Base-by-base conservation (phyloP, 2,888 invertebrate species). In the Sinopyrophorus schimmeli region DNA sequence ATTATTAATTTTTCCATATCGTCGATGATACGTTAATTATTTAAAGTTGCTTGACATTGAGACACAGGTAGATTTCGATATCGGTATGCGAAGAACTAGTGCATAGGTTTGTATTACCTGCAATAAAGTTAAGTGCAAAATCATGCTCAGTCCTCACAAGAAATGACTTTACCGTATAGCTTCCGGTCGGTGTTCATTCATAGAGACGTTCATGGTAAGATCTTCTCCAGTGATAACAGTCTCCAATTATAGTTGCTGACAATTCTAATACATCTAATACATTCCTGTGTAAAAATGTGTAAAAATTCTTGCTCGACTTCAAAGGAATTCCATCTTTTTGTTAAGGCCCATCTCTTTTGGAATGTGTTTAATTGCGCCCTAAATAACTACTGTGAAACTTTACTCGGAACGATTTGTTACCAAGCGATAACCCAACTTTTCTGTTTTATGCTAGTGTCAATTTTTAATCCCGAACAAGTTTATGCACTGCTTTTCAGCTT, bases 121-220 rank as follows among this genome's bases (percentile, higher is more conserved):
- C 64, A 70, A 71, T 70, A 70, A 69, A 70, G 52, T 69, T 71
- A 70, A 71, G 71, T 71, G 71, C 71, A 71, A 70, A 71, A 68
- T 70, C 71, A 68, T 71, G 71, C 70, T 70, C 60, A 50, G 53
- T 54, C 59, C 63, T 40, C 55, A 56, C 55, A 46, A 61, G 59
- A 63, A 60, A 65, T 61, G 60, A 62, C 61, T 61, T 64, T 59
- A 59, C 57, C 53, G 54, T 56, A 49, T 28, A 57, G 64, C 63
- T 66, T 67, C 67, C 67, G 67, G 67, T 63, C 63, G 53, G 53
- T 39, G 34, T 51, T 49, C 53, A 51, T 55, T 55, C 51, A 55
- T 48, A 47, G 51, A 47, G 42, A 46, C 48, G 50, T 53, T 43
- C 63, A 61, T 17, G 40, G 26, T 27, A 32, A 53, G 53, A 53